A percentile compares a stretch with the other conserved stretches of the same genome.
Evolutionary conservation across 2,888 invertebrate species (phyloP).

Genomic region (Drosophila multiciliata): DNA sequence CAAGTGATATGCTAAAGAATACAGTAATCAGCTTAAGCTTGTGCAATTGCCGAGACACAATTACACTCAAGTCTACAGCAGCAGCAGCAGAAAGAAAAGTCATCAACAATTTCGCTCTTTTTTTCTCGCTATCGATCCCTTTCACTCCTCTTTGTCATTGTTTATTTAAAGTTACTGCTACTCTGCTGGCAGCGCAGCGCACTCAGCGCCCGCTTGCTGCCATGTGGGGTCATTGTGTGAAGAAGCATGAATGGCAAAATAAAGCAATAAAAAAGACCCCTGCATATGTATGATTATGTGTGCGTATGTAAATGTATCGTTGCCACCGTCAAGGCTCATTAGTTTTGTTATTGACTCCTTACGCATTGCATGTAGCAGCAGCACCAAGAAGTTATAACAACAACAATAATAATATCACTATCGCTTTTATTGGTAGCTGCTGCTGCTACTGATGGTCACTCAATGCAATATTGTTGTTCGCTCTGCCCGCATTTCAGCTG

Average conservation of each 20-base stretch:
- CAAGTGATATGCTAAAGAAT: constrained; percentile 36
- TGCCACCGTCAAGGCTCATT: constrained; percentile 75
- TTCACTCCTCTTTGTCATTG: constrained; percentile 41
- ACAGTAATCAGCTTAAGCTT: constrained; percentile 34
- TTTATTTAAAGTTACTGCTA: constrained; percentile 56
- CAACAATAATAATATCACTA: constrained; percentile 51
- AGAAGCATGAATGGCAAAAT: constrained; percentile 74
- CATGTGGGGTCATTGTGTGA: constrained; percentile 79
- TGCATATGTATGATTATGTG: constrained; percentile 16
- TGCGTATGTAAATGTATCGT: constrained; percentile 12
- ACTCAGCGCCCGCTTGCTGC: constrained; percentile 52
- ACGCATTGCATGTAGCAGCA: constrained; percentile 41
- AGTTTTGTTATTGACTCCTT: constrained; percentile 78
- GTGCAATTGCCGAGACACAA: constrained; percentile 29
- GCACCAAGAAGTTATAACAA: constrained; percentile 23
- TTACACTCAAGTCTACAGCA: too few species aligned
- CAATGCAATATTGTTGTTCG: constrained; percentile 57
- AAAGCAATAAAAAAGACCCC: constrained; percentile 63
- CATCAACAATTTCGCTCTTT: constrained; percentile 20
- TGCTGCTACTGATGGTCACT: constrained; percentile 63
- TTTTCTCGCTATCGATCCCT: not conserved
- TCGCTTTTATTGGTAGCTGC: constrained; percentile 77
- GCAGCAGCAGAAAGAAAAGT: constrained; percentile 6
- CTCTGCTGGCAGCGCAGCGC: constrained; percentile 1
- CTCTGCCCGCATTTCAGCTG: constrained; percentile 72